Base-by-base conservation (phyloP, 2,797 vertebrate genomes). In the Dicrostonyx torquatus region DNA sequence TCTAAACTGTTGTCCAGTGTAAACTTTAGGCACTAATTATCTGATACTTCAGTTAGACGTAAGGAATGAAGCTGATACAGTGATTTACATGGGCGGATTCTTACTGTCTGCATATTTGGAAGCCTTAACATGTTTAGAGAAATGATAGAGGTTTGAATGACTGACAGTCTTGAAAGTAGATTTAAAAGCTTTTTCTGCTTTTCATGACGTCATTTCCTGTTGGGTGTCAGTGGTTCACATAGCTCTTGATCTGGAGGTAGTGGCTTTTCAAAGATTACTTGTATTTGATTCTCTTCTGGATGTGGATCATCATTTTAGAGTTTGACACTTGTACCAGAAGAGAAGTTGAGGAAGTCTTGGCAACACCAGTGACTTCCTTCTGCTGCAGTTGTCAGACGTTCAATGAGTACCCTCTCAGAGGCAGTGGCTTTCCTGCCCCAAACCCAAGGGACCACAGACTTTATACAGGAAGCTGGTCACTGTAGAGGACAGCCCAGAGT, bases 121-220 rank as follows among this genome's bases (percentile, higher is more conserved):
- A 94, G 85, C 88, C 70, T 95, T 96, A 43, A 53, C 91, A 97
- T 96, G 89, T 96, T 97, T 97, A 96, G 94, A 96, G 98, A 98
- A 97, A 98, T 98, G 98, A 98, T 93, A 97, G 96, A 97, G 97
- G 94, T 98, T 98, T 98, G 98, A 98, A 98, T 97, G 97, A 96
- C 98, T 98, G 98, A 97, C 95, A 93, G 0, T 94, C 94, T 94
- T 66, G 75, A 92, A 92, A 95, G 84, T 64, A 18, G 79, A 83
- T 92, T 94, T 84, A 55, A 90, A 89, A 92, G 31, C 55, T 97
- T 91, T 95, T 95, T 93, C 66, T 94, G 90, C 92, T 98, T 97
- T 96, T 78, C 94, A 80, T 94, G 94, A 29, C 97, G 90, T 97
- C 96, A n/a, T 94, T 96, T 97, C 86, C 87, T 96, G 77, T 94